Percentiles rank a stretch among this genome's conserved stretches.
Conservation (phyloP, 2,888 invertebrate species). For the Meiosimyza platycephala region DNA sequence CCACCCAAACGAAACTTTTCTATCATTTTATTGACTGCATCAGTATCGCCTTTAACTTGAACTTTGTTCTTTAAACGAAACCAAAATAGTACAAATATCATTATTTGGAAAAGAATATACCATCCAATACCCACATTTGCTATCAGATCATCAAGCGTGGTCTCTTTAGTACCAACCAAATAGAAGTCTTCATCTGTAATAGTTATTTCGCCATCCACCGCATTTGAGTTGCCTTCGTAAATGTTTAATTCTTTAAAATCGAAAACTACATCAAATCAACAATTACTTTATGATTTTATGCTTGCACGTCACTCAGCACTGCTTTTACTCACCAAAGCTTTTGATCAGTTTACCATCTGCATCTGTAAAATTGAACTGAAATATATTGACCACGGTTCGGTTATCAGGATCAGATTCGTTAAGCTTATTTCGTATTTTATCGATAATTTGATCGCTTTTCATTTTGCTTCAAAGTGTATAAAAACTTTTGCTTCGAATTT, state of each 20-base stretch:
- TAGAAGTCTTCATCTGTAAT: slow-evolving; percentile 63
- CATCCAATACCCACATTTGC: slow-evolving; percentile 47
- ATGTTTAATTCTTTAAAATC: slow-evolving; percentile 66
- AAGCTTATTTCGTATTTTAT: slow-evolving; percentile 62
- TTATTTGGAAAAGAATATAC: neutral
- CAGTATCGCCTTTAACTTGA: slow-evolving; percentile 57
- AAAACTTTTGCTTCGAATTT: neutral
- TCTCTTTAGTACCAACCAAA: slow-evolving; percentile 60
- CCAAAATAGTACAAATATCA: neutral
- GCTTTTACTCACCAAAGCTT: slow-evolving; percentile 55
- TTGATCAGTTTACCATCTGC: slow-evolving; percentile 62
- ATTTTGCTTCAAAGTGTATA: slow-evolving; percentile 45
- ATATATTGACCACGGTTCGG: slow-evolving; percentile 59
- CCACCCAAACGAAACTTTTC: slow-evolving; percentile 60
- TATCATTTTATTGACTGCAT: slow-evolving; percentile 60
- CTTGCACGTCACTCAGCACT: neutral
- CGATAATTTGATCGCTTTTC: slow-evolving; percentile 64
- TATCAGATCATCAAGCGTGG: slow-evolving; percentile 58
- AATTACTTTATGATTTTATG: slow-evolving; percentile 38
- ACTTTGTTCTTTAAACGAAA: slow-evolving; percentile 54
- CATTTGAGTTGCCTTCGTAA: slow-evolving; percentile 57
- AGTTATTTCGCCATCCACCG: slow-evolving; percentile 59
- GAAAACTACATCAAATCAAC: slow-evolving; percentile 57
- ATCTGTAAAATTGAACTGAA: slow-evolving; percentile 64
- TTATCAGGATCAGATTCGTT: slow-evolving; percentile 60